phyloP scores from a whole-genome alignment of 2,797 vertebrate species.

The Rhynchotus rufescens region DNA sequence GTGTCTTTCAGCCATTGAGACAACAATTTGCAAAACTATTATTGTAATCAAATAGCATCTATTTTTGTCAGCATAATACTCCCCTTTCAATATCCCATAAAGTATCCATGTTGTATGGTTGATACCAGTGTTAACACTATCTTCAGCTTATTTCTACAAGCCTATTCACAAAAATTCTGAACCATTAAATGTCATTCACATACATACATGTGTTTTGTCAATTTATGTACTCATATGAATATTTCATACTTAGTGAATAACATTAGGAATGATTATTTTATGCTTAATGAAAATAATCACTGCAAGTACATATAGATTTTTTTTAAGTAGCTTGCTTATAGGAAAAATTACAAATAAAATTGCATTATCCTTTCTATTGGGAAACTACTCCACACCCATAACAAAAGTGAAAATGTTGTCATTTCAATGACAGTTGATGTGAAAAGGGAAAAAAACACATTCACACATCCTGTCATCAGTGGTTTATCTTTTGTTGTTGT shows the following conservation, averaged over 20 bases:
- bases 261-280: not conserved
- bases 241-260: not conserved
- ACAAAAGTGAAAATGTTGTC: constrained; percentile 38
- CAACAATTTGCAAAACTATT: not conserved
- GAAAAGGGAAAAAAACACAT: constrained; percentile 44
- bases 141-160: not conserved
- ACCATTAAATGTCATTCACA: not conserved
- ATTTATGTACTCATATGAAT: not conserved
- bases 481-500: constrained; percentile 79
- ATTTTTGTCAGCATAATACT: not conserved
- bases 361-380: constrained; percentile 7
- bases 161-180: not conserved
- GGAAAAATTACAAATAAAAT: not conserved
- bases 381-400: constrained; percentile 16
- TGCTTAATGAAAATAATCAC: not conserved
- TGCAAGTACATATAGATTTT: not conserved
- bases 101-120: not conserved
- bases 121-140: not conserved
- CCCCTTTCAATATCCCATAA: not conserved
- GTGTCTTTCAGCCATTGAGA: not conserved
- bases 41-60: not conserved
- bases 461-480: constrained; percentile 79
- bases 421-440: constrained; percentile 32
- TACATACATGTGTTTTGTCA: not conserved
- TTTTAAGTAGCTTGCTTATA: not conserved